phyloP scores from a whole-genome alignment of 2,113 vertebrate genomes.

The Smithornis capensis region DNA sequence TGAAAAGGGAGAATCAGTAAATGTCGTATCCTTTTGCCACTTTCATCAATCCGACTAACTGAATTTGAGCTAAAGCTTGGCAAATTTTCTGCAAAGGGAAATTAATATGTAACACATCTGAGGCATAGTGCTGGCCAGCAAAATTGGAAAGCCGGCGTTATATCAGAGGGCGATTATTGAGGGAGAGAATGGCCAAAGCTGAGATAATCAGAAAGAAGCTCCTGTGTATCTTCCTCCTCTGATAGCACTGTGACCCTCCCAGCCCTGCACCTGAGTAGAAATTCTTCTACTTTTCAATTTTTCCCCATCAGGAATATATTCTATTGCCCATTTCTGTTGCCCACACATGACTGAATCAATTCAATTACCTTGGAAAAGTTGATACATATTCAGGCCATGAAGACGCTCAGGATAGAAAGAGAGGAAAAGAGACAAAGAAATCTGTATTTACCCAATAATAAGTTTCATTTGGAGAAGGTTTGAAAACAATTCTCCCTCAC shows the following conservation, averaged over 20 bases:
- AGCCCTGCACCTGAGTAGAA: slow-evolving; percentile 60
- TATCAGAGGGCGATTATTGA: slow-evolving; percentile 83
- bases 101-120: slow-evolving; percentile 99
- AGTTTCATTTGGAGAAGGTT: slow-evolving; percentile 97
- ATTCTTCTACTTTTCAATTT: slow-evolving; percentile 84
- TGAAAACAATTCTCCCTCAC: slow-evolving; percentile 96
- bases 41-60: slow-evolving; percentile 99
- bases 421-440: slow-evolving; percentile 89
- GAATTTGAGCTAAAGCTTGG: slow-evolving; percentile 90
- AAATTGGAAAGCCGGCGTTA: slow-evolving; percentile 86
- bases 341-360: slow-evolving; percentile 94
- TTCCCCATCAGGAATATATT: slow-evolving; percentile 86
- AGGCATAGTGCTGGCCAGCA: slow-evolving; percentile 75
- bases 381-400: slow-evolving; percentile 95
- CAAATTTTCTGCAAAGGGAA: slow-evolving; percentile 91
- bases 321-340: slow-evolving; percentile 87
- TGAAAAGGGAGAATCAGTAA: slow-evolving; percentile 98
- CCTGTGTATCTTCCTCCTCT: slow-evolving; percentile 78
- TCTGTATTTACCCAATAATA: slow-evolving; percentile 96
- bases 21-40: slow-evolving; percentile 95
- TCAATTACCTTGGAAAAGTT: slow-evolving; percentile 91
- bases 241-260: slow-evolving; percentile 74
- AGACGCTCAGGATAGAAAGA: slow-evolving; percentile 72
- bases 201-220: slow-evolving; percentile 91
- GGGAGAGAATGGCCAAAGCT: slow-evolving; percentile 83